Evolutionary conservation across 2,888 invertebrate species (phyloP).

Genomic region (Eupelmus urozonus): DNA sequence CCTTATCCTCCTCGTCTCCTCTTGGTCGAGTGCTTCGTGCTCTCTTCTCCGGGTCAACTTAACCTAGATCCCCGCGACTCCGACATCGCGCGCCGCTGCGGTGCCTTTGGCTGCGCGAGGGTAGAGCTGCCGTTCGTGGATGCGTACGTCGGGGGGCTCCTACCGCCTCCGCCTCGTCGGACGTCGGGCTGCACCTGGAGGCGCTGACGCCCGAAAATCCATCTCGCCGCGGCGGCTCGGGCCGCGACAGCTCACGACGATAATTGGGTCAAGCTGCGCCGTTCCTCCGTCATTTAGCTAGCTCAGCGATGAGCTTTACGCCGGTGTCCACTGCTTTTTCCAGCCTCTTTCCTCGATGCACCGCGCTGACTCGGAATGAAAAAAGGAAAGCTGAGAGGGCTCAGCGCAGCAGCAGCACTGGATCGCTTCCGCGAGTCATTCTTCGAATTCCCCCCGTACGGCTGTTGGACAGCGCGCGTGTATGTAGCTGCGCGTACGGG

Average conservation of each 20-base stretch:
- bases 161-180: background rate
- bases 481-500: background rate
- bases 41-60: constrained; percentile 43
- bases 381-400: background rate
- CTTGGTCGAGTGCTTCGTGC: background rate
- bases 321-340: too few relatives aligned
- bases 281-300: background rate
- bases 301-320: background rate
- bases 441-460: constrained; percentile 22
- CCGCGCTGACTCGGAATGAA: background rate
- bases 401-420: background rate
- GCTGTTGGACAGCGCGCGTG: background rate
- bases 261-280: constrained; percentile 41
- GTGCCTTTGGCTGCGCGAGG: background rate
- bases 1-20: background rate
- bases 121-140: background rate
- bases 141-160: background rate
- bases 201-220: constrained; percentile 31
- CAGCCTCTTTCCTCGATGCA: background rate
- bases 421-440: constrained; percentile 41
- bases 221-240: background rate
- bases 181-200: constrained; percentile 42
- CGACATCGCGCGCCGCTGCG: constrained; percentile 9
- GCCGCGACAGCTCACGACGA: background rate
- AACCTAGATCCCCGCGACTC: constrained; percentile 35